Evolutionary conservation across 2,888 invertebrate genomes (phyloP), one percentile per base, ranked within the genome.

Genomic region (Drosophila niveifrons): DNA sequence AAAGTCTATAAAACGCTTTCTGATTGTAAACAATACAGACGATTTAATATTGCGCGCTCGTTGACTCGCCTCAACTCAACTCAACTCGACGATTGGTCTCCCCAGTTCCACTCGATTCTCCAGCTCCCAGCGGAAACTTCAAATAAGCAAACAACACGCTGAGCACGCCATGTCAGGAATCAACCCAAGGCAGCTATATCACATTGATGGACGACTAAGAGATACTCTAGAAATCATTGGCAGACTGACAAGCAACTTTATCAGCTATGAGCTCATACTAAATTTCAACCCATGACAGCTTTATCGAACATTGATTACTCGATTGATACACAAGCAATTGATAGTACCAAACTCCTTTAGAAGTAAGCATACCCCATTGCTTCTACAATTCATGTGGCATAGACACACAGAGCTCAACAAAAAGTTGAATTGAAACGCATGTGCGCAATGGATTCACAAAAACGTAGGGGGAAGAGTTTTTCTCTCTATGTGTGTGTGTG

Each of bases 21-120:
- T 77, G 83, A 84, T 84, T 85, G 84, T 85, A 88, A 85, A 85
- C 84, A 85, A 85, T 85, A 88, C 86, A 85, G 79, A 85, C 84
- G 84, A 85, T 85, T 85, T 88, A 85, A 88, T 88, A 84, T 88
- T 84, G 86, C 78, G 73, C 78, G 86, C 81, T 80, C 75, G 82
- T 81, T 86, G 83, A 71, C 58, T 70, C 34, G 39, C 52, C 23
- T 23, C 23, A 6, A 0, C 23, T 23, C 6, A 6, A 23, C 6
- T 23, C 23, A 23, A 23, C 62, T 61, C 72, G 55, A 67, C 63
- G 72, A 73, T 74, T 59, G 71, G 56, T 66, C 66, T 66, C 75
- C 74, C 74, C 61, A 71, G 76, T 44, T 71, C 55, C 66, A 57
- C 57, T 70, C 76, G 61, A 52, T 36, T 53, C 77, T 43, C 31